Evolutionary conservation across 2,888 invertebrate species (phyloP).

Genomic region (Prosapia bicincta): DNA sequence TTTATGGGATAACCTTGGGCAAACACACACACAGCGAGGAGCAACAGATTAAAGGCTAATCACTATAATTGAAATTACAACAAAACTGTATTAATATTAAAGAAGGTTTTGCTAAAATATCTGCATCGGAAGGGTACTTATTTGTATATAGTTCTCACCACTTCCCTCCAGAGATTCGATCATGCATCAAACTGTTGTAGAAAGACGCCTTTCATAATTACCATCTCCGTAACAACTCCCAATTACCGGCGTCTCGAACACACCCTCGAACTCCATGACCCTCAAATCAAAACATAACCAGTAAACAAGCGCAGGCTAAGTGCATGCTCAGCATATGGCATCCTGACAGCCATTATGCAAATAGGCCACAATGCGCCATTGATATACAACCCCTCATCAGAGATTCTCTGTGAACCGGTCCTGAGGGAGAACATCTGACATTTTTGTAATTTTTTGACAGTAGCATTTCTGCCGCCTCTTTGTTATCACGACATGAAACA

Average conservation of each 20-base stretch:
- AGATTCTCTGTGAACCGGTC: not conserved
- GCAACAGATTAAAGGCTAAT: too few species aligned
- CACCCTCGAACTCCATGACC: not conserved
- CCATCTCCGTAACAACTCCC: not conserved
- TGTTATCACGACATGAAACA: not conserved
- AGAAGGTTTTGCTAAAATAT: too few species aligned
- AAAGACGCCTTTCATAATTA: too few species aligned
- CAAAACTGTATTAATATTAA: too few species aligned
- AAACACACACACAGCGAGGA: too few species aligned
- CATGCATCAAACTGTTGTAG: too few species aligned
- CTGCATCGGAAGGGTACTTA: too few species aligned
- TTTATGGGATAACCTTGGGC: too few species aligned
- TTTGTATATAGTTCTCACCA: too few species aligned
- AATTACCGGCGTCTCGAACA: not conserved
- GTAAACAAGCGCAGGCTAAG: not conserved
- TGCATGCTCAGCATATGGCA: not conserved
- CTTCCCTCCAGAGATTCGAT: too few species aligned
- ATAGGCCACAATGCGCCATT: not conserved
- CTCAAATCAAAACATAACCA: not conserved
- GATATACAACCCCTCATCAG: not conserved
- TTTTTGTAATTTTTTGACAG: conserved; percentile 2
- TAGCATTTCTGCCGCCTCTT: not conserved
- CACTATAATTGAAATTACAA: too few species aligned
- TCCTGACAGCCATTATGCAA: not conserved
- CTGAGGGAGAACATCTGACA: not conserved